Percentiles rank a stretch among this genome's conserved stretches.
These are phyloP conservation scores for Plectropomus leopardus DNA, from an alignment of 2,113 vertebrate species.

Conservation along the genomic window DNA sequence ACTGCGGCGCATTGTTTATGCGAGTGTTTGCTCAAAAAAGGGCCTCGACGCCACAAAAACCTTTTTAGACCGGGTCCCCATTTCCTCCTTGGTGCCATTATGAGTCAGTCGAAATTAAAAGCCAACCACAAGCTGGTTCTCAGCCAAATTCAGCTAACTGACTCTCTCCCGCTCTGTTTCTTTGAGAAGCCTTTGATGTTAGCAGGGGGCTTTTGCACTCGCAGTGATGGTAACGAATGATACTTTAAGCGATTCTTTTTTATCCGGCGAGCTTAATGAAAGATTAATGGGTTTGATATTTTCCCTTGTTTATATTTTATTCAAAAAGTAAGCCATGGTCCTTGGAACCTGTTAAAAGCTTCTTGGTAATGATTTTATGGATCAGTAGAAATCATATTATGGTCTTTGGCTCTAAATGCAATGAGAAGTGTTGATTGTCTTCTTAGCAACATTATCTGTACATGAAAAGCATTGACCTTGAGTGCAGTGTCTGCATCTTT, in stretches of 20 bases:
- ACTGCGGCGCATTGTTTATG: constrained; percentile 61
- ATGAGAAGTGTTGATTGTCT: constrained; percentile 67
- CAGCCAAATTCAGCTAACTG: constrained; percentile 95
- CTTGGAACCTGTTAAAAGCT: constrained; percentile 88
- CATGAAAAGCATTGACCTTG: constrained; percentile 54
- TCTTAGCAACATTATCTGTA: constrained; percentile 45
- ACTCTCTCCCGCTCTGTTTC: constrained; percentile 84
- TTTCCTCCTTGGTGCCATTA: constrained; percentile 84
- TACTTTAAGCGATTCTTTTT: constrained; percentile 99
- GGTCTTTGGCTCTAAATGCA: constrained; percentile 57
- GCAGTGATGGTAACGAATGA: constrained; percentile 93
- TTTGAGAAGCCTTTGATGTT: constrained; percentile 94
- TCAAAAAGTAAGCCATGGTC: constrained; percentile 83
- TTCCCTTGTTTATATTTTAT: constrained; percentile 95
- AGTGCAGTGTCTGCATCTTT: constrained; percentile 24
- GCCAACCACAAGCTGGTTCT: constrained; percentile 91
- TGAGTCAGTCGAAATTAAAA: constrained; percentile 88
- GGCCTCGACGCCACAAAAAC: constrained; percentile 60
- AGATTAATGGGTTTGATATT: constrained; percentile 99
- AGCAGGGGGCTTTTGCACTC: constrained; percentile 93
- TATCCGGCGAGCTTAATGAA: constrained; percentile 99
- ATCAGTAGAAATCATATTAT: constrained; percentile 74
- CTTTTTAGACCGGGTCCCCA: constrained; percentile 57
- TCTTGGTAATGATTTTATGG: constrained; percentile 87
- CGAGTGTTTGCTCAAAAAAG: constrained; percentile 54